Conservation (phyloP, 2,113 vertebrate genomes). For the Megaleporinus macrocephalus region DNA sequence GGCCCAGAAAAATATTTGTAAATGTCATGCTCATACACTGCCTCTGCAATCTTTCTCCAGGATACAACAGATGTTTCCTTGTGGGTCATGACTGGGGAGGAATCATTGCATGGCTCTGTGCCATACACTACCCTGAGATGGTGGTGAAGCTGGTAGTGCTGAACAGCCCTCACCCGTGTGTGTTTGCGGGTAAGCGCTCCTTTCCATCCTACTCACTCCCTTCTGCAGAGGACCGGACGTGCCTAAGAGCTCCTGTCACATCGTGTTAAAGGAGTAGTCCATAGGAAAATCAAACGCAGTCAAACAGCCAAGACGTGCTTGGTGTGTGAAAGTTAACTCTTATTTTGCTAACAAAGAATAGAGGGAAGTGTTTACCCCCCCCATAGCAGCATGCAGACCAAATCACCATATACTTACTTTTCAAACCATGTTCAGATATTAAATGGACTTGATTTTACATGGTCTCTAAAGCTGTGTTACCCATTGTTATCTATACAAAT, state of each 20-base stretch:
- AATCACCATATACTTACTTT: too few species aligned
- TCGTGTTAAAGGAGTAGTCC: neutral
- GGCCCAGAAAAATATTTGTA: too few species aligned
- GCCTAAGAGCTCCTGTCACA: slow-evolving; percentile 34
- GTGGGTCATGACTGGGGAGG: slow-evolving; percentile 98
- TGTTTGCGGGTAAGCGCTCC: slow-evolving; percentile 84
- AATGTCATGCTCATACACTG: neutral
- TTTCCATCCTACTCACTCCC: neutral
- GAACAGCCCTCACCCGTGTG: slow-evolving; percentile 95
- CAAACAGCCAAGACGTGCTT: neutral
- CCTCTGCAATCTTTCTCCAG: slow-evolving; percentile 70
- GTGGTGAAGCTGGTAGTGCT: slow-evolving; percentile 94
- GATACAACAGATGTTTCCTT: slow-evolving; percentile 95
- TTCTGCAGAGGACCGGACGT: slow-evolving; percentile 49
- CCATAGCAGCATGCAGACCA: too few species aligned
- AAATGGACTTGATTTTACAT: too few species aligned
- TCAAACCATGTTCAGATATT: too few species aligned
- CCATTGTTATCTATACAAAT: too few species aligned
- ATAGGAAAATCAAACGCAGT: neutral
- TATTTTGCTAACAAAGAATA: too few species aligned
- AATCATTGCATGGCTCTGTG: slow-evolving; percentile 93
- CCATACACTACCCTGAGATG: slow-evolving; percentile 97
- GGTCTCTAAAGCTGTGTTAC: too few species aligned
- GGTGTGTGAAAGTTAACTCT: neutral
- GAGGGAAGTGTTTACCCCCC: too few species aligned